Evolutionary conservation across 2,888 invertebrate genomes (phyloP).

Genomic region (Acanthosoma haemorrhoidale): DNA sequence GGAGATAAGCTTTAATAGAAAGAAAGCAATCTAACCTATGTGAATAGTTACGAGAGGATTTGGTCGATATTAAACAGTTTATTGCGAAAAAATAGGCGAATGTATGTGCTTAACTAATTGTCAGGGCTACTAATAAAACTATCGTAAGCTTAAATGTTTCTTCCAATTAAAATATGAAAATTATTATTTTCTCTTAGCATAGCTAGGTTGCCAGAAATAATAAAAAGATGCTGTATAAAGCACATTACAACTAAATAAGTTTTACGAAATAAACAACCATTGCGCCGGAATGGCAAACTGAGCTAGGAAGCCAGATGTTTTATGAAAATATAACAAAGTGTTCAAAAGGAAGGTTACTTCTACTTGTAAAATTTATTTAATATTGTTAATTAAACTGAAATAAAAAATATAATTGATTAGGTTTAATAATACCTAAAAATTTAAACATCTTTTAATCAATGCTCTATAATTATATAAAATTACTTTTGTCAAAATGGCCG

Average conservation of each 20-base stretch:
- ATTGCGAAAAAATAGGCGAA: background rate
- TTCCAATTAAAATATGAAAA: background rate
- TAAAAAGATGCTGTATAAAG: background rate
- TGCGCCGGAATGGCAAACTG: background rate
- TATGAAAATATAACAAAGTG: background rate
- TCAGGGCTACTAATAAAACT: background rate
- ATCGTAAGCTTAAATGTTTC: background rate
- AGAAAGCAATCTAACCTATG: background rate
- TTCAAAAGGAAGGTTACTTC: background rate
- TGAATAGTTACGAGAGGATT: background rate
- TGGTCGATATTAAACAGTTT: background rate
- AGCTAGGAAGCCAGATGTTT: background rate
- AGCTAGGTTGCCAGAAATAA: background rate
- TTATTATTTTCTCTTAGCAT: background rate
- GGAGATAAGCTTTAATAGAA: background rate
- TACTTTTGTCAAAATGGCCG: slow-evolving; percentile 34
- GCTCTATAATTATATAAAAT: slow-evolving; percentile 1
- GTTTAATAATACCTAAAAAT: background rate
- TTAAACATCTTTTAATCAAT: background rate
- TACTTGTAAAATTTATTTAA: background rate
- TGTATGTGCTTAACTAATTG: background rate
- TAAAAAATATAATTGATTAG: background rate
- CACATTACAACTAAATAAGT: background rate
- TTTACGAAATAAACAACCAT: background rate
- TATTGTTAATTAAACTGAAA: background rate